Percentiles rank a stretch among this genome's conserved stretches.
These are phyloP conservation scores for Hozukius guyotensis DNA, from an alignment of 2,797 vertebrate species.

Conservation along the genomic window DNA sequence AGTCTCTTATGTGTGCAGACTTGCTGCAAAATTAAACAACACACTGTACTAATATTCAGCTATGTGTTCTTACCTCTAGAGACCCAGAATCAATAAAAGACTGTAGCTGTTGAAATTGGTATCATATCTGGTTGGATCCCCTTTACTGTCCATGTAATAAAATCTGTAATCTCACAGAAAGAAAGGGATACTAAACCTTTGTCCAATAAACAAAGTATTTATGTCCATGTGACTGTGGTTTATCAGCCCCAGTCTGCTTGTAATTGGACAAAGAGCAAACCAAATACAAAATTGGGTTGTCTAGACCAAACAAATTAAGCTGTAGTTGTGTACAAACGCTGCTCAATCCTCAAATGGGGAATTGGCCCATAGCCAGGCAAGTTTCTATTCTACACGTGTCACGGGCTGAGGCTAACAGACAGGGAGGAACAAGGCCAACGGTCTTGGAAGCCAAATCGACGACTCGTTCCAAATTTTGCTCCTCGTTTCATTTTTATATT, in stretches of 20 bases:
- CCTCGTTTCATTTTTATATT: constrained; percentile 29
- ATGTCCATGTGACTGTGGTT: background rate
- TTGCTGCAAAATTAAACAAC: background rate
- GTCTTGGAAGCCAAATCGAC: constrained; percentile 16
- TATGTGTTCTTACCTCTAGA: background rate
- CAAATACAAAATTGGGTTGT: background rate
- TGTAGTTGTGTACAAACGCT: background rate
- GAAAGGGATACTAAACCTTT: background rate
- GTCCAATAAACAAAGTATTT: background rate
- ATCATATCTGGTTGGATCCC: background rate
- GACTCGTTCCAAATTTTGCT: constrained; percentile 12
- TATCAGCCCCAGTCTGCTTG: background rate
- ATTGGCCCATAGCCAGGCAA: background rate
- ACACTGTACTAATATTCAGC: background rate
- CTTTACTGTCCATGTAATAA: background rate
- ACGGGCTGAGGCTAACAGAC: background rate
- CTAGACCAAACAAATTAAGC: background rate
- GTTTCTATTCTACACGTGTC: background rate
- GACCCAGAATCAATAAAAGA: background rate
- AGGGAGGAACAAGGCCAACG: background rate
- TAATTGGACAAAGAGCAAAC: background rate
- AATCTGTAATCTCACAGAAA: background rate
- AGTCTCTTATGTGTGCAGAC: background rate
- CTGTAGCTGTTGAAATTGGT: background rate
- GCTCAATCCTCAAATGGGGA: background rate